Conservation (phyloP, 2,797 vertebrate genomes). For the Fringilla coelebs region DNA sequence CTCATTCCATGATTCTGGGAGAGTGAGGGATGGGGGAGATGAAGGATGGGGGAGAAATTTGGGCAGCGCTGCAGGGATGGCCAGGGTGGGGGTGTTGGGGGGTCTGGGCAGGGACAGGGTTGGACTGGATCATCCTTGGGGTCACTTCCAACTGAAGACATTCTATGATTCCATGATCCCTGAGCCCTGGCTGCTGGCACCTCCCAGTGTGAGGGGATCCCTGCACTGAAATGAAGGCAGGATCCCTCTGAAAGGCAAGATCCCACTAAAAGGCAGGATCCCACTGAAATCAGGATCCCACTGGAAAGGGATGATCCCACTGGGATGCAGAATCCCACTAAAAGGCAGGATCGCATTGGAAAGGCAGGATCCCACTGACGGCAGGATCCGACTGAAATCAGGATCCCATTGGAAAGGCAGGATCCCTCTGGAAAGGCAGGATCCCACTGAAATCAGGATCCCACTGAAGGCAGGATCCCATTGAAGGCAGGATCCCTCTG, state of each 20-base stretch:
- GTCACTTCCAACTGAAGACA: accelerated
- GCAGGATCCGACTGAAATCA: not conserved
- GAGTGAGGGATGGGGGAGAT: too few relatives aligned
- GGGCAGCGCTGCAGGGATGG: too few relatives aligned
- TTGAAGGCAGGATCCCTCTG: not conserved
- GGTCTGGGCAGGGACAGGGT: accelerated
- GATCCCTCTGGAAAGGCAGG: too few relatives aligned
- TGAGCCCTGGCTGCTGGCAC: not conserved
- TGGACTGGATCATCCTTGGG: accelerated
- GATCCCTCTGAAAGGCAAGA: not conserved
- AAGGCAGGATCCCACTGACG: not conserved
- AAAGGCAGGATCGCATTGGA: not conserved
- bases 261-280: not conserved
- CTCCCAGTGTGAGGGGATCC: not conserved
- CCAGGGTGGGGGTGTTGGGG: too few relatives aligned
- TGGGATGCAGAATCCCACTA: not conserved
- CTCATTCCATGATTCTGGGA: accelerated
- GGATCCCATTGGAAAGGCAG: too few relatives aligned
- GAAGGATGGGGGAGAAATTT: too few relatives aligned
- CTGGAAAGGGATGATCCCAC: not conserved
- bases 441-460: not conserved
- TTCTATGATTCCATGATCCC: not conserved
- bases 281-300: not conserved
- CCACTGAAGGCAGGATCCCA: too few relatives aligned
- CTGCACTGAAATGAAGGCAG: not conserved